A percentile compares a stretch with the other conserved stretches of the same genome.
Conservation (phyloP, 2,113 vertebrate species). For the Cynoglossus semilaevis region DNA sequence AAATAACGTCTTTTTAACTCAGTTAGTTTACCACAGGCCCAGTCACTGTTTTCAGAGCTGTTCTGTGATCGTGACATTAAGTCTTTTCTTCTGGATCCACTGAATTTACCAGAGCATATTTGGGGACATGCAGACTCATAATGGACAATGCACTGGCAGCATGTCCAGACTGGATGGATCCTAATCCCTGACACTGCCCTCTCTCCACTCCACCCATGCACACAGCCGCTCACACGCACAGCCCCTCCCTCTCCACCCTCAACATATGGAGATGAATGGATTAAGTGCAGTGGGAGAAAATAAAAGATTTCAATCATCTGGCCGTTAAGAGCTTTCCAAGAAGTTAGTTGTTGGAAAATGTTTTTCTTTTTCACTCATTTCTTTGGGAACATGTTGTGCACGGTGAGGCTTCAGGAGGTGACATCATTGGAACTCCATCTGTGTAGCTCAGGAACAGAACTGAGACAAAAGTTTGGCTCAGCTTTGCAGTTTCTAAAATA, state of each 20-base stretch:
- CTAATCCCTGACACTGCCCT: constrained; percentile 55
- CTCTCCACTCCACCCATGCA: not conserved
- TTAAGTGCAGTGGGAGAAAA: constrained; percentile 74
- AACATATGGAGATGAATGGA: constrained; percentile 76
- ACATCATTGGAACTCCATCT: no score
- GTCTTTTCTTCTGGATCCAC: not conserved
- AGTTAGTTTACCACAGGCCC: no score
- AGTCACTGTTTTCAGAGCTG: no score
- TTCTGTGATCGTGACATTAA: no score
- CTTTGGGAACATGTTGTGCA: not conserved
- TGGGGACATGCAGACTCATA: constrained; percentile 32
- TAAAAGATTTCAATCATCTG: constrained; percentile 70
- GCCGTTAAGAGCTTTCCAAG: constrained; percentile 51
- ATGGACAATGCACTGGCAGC: constrained; percentile 41
- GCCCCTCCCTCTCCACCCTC: constrained; percentile 19
- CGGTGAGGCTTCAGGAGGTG: no score
- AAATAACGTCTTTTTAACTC: no score
- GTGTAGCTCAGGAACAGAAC: not conserved
- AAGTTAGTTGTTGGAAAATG: constrained; percentile 22
- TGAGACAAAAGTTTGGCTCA: not conserved
- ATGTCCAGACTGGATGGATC: constrained; percentile 65
- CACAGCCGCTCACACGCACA: constrained; percentile 15
- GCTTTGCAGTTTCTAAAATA: constrained; percentile 5
- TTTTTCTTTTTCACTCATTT: not conserved
- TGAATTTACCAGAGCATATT: constrained; percentile 1